These are phyloP conservation scores for Argopecten irradians DNA, from an alignment of 1,140 invertebrate species.

Conservation along the genomic window DNA sequence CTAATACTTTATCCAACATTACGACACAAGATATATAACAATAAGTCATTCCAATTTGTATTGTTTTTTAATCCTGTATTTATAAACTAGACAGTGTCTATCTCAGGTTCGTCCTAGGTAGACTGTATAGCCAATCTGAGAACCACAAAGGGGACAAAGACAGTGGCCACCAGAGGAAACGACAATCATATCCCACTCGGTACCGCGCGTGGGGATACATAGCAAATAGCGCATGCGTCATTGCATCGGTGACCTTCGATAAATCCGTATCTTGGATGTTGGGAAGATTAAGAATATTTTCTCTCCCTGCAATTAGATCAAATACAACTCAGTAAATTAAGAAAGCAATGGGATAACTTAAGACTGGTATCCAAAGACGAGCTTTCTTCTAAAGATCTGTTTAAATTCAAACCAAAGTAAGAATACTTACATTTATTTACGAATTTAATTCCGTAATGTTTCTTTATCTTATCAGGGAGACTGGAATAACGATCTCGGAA, in stretches of 20 bases:
- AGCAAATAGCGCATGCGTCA: not conserved
- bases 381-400: no score
- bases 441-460: not conserved
- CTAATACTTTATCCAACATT: no score
- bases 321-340: no score
- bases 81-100: no score
- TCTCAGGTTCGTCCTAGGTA: not conserved
- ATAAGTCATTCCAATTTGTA: no score
- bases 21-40: no score
- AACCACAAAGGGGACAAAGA: not conserved
- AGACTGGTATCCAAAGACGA: no score
- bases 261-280: not conserved
- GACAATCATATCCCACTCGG: not conserved
- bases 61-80: no score
- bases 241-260: not conserved
- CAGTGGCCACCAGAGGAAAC: not conserved
- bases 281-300: not conserved
- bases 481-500: not conserved
- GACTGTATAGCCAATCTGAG: constrained; percentile 10
- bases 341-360: no score
- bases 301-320: not conserved
- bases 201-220: not conserved
- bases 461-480: not conserved
- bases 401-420: no score
- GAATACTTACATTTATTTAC: not conserved